Conservation (phyloP, 2,797 vertebrate species). For the Anomalospiza imberbis region DNA sequence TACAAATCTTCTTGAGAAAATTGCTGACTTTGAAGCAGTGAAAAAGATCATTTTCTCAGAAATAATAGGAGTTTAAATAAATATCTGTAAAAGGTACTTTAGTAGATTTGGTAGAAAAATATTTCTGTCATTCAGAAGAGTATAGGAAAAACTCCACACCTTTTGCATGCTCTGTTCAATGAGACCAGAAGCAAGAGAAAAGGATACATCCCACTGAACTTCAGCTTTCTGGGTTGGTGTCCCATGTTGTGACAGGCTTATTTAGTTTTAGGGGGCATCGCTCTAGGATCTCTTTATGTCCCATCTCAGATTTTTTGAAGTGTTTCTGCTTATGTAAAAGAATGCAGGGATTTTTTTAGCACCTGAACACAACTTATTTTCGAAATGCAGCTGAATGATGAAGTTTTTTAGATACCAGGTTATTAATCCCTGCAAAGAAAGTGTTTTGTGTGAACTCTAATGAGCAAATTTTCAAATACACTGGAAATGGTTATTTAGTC, state of each 20-base stretch:
- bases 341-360: accelerated
- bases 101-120: not conserved
- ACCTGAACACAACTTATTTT: not conserved
- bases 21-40: not conserved
- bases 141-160: not conserved
- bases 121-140: not conserved
- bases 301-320: not conserved
- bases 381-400: not conserved
- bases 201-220: not conserved
- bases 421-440: not conserved
- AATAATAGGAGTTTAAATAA: not conserved
- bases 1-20: not conserved
- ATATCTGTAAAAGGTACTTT: not conserved
- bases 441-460: not conserved
- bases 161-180: not conserved
- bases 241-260: not conserved
- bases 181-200: not conserved
- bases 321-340: not conserved
- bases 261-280: not conserved
- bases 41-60: not conserved
- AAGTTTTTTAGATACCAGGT: not conserved
- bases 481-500: not conserved
- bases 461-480: not conserved
- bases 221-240: not conserved
- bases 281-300: not conserved